Percentiles rank a stretch among this genome's conserved stretches.
Conservation (phyloP, 2,888 invertebrate genomes). For the Cyrtodaria siliqua region DNA sequence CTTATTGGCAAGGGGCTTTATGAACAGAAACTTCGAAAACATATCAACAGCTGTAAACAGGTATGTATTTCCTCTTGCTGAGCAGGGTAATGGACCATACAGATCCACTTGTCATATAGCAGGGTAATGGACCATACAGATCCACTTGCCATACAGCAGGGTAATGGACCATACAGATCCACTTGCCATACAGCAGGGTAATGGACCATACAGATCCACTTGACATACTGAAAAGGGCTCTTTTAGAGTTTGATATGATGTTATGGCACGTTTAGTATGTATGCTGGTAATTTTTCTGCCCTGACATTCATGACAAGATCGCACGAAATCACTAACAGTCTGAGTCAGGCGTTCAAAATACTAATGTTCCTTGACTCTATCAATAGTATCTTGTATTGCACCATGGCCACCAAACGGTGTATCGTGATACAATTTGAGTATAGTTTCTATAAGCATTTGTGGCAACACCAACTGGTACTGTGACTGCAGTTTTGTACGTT, state of each 20-base stretch:
- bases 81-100: too few relatives aligned
- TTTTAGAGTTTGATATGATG: slow-evolving; percentile 43
- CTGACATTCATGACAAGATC: slow-evolving; percentile 17
- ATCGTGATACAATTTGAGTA: slow-evolving; percentile 37
- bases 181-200: too few relatives aligned
- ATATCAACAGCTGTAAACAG: slow-evolving; percentile 54
- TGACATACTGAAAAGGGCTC: slow-evolving; percentile 59
- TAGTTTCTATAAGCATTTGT: slow-evolving; percentile 13
- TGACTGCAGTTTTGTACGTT: slow-evolving; percentile 13
- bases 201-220: slow-evolving; percentile 55
- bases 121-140: too few relatives aligned
- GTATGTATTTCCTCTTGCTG: slow-evolving; percentile 36
- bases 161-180: too few relatives aligned
- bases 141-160: too few relatives aligned
- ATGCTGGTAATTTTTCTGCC: slow-evolving; percentile 32
- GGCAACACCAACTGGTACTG: slow-evolving; percentile 39
- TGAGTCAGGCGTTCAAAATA: slow-evolving; percentile 18
- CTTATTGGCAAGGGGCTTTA: slow-evolving; percentile 31
- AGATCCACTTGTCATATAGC: too few relatives aligned
- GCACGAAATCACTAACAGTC: slow-evolving; percentile 37
- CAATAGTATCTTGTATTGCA: slow-evolving; percentile 52
- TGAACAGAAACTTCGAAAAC: slow-evolving; percentile 49
- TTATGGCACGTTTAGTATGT: slow-evolving; percentile 26
- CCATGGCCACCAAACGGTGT: slow-evolving; percentile 40
- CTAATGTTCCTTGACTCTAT: slow-evolving; percentile 38